These are phyloP conservation scores for Samia ricini DNA, from an alignment of 1,140 invertebrate species.

Conservation along the genomic window DNA sequence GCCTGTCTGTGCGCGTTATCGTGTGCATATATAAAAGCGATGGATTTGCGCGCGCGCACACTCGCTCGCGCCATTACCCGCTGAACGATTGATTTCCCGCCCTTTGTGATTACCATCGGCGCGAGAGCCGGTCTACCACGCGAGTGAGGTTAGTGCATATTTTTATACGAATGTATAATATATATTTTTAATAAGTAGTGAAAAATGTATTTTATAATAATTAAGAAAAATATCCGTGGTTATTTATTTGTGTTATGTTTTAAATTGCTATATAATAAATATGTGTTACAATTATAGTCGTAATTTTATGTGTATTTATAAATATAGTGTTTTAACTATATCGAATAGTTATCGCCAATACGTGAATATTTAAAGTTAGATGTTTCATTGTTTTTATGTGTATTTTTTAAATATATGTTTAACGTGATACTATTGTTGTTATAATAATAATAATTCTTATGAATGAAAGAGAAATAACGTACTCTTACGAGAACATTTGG, in stretches of 20 bases:
- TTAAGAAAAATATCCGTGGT: constrained; percentile 3
- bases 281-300: not conserved
- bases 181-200: constrained; percentile 23
- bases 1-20: constrained; percentile 44
- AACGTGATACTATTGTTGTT: too few relatives aligned
- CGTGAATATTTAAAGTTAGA: not conserved
- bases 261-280: constrained; percentile 3
- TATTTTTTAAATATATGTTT: too few relatives aligned
- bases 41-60: constrained; percentile 62
- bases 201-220: constrained; percentile 5
- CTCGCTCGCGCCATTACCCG: constrained; percentile 44
- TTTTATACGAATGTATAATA: too few relatives aligned
- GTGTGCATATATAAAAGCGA: constrained; percentile 53
- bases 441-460: too few relatives aligned
- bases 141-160: constrained; percentile 65
- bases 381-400: not conserved
- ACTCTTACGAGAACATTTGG: too few relatives aligned
- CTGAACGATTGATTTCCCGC: constrained; percentile 56
- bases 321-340: not conserved
- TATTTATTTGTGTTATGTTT: constrained; percentile 12
- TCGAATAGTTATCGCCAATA: not conserved
- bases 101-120: constrained; percentile 51
- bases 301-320: not conserved
- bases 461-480: too few relatives aligned
- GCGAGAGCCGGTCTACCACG: constrained; percentile 43